These are phyloP conservation scores for Empidonax alnorum DNA, from an alignment of 2,113 vertebrate genomes.

Conservation along the genomic window DNA sequence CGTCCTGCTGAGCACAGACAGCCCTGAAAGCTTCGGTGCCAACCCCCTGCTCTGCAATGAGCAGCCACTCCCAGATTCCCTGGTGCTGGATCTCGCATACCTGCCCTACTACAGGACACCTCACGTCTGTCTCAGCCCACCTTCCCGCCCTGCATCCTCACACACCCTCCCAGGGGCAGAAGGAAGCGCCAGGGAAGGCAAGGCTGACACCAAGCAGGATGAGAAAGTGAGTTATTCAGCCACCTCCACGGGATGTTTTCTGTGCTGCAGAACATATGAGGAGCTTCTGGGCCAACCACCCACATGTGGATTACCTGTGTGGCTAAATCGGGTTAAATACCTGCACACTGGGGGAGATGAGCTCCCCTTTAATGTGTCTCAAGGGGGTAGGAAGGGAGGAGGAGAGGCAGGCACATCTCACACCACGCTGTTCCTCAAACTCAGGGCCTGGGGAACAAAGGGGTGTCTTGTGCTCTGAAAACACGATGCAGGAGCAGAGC, in stretches of 20 bases:
- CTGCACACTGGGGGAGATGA: neutral
- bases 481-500: neutral
- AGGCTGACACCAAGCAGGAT: neutral
- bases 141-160: neutral
- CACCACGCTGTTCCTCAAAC: no score
- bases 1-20: neutral
- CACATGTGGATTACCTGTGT: neutral
- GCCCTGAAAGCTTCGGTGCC: neutral
- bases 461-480: neutral
- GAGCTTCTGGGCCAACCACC: neutral
- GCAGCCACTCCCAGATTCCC: neutral
- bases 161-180: neutral
- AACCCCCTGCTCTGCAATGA: neutral
- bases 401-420: neutral
- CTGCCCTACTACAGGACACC: constrained; percentile 56
- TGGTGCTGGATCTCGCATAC: neutral
- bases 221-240: neutral
- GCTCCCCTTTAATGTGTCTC: neutral
- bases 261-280: constrained; percentile 31
- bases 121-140: neutral
- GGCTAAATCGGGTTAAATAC: neutral
- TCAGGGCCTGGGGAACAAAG: neutral
- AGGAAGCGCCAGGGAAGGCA: neutral
- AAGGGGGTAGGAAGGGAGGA: neutral
- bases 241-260: constrained; percentile 1